Conservation (phyloP, 2,797 vertebrate genomes). For the Melanotaenia parkinsoni region DNA sequence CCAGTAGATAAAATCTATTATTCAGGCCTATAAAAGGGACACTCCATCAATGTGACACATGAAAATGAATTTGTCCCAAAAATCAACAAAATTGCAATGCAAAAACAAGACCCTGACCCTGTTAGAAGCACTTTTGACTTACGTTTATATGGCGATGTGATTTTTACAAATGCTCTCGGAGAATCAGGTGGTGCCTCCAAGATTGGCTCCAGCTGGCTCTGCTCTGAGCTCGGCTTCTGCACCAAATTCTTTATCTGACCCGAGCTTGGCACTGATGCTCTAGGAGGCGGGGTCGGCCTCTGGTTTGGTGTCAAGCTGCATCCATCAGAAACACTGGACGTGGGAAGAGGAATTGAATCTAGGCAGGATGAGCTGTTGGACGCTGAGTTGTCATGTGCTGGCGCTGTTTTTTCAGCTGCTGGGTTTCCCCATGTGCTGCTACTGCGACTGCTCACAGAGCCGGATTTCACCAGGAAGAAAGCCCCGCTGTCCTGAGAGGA, state of each 20-base stretch:
- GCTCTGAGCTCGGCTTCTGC: conserved; percentile 56
- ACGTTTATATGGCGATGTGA: conserved; percentile 75
- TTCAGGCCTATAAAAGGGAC: neutral
- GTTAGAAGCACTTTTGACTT: conserved; percentile 32
- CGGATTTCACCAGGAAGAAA: conserved; percentile 54
- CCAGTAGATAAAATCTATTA: neutral
- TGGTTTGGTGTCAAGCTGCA: conserved; percentile 16
- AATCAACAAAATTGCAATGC: neutral
- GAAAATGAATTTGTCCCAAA: neutral
- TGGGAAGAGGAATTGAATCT: neutral
- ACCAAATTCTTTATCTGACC: conserved; percentile 22
- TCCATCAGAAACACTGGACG: neutral
- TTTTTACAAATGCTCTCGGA: conserved; percentile 50
- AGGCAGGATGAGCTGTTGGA: conserved; percentile 20
- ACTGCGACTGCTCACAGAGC: conserved; percentile 57
- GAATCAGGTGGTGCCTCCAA: conserved; percentile 58
- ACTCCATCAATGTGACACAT: neutral
- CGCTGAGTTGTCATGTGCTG: conserved; percentile 26
- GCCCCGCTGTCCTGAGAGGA: conserved; percentile 62
- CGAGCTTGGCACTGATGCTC: conserved; percentile 13
- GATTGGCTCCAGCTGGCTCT: conserved; percentile 57
- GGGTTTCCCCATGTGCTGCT: conserved; percentile 67
- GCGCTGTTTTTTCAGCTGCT: conserved; percentile 12
- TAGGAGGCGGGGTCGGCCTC: conserved; percentile 1
- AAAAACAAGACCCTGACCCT: no score